A percentile compares a stretch with the other conserved stretches of the same genome.
phyloP scores from a whole-genome alignment of 2,113 vertebrate genomes.

The Podocnemis expansa region DNA sequence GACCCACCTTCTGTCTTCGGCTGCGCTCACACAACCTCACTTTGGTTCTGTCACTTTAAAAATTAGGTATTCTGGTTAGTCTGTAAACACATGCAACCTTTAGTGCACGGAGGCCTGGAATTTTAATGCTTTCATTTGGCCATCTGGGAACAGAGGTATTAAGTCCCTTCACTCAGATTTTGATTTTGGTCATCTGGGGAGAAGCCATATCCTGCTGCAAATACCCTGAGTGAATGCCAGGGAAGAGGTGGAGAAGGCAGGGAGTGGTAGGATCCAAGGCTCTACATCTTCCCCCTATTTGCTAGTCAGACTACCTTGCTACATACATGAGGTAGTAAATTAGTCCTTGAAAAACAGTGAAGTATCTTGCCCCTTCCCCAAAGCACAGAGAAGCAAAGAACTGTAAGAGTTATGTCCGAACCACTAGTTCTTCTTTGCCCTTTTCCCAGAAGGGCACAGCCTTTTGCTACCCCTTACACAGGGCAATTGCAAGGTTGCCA shows the following conservation, averaged over 20 bases:
- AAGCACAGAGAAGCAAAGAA: neutral
- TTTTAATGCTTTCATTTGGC: neutral
- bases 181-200: neutral
- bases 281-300: neutral
- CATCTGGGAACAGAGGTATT: neutral
- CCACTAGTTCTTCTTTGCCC: too few relatives aligned
- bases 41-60: neutral
- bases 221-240: neutral
- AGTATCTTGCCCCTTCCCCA: neutral
- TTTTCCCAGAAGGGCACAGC: too few relatives aligned
- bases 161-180: neutral
- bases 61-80: neutral
- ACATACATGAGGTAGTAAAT: neutral
- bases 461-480: neutral
- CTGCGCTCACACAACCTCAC: neutral
- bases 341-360: neutral
- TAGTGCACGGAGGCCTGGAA: neutral
- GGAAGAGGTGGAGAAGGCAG: neutral
- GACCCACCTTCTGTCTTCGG: neutral
- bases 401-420: neutral
- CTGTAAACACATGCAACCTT: neutral
- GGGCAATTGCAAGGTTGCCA: neutral
- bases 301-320: neutral
- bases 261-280: neutral
- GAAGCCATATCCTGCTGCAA: neutral